These are phyloP conservation scores for Cassiopea xamachana DNA, from an alignment of 30 jellyfish, hydroid and myxozoan genomes.

Conservation along the genomic window DNA sequence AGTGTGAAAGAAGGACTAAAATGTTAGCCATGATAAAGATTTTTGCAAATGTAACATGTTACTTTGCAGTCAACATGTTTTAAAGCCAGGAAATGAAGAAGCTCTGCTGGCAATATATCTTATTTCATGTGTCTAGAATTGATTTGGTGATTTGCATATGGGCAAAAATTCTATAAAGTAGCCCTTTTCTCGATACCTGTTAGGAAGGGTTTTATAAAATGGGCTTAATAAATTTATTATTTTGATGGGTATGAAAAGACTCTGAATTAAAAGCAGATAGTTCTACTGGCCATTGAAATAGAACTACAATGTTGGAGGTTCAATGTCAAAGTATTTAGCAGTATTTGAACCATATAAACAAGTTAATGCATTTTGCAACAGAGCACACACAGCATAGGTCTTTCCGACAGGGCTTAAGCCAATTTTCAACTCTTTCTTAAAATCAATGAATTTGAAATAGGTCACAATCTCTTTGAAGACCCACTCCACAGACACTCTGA, in stretches of 20 bases:
- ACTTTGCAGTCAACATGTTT: neutral
- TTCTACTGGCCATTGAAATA: conserved; percentile 7
- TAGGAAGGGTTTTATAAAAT: neutral
- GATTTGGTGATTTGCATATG: neutral
- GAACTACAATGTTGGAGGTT: neutral
- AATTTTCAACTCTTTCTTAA: conserved; percentile 62
- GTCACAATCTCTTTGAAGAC: conserved; percentile 65
- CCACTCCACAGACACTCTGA: conserved; percentile 77
- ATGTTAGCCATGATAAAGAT: neutral
- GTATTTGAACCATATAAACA: conserved; percentile 34
- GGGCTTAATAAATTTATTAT: neutral
- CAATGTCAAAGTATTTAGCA: conserved; percentile 6
- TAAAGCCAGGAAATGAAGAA: neutral
- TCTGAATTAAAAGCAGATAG: neutral
- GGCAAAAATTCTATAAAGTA: neutral
- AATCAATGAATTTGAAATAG: conserved; percentile 58
- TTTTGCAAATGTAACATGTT: neutral
- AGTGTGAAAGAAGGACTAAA: neutral
- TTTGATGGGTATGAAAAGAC: neutral
- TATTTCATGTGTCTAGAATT: neutral
- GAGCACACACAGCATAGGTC: conserved; percentile 49
- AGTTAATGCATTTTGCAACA: conserved; percentile 67
- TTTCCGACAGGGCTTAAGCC: conserved; percentile 60
- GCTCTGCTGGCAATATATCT: neutral
- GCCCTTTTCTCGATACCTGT: neutral